Percentiles rank a stretch among this genome's conserved stretches.
Conservation (phyloP, 2,888 invertebrate genomes). For the Mayetiola destructor region DNA sequence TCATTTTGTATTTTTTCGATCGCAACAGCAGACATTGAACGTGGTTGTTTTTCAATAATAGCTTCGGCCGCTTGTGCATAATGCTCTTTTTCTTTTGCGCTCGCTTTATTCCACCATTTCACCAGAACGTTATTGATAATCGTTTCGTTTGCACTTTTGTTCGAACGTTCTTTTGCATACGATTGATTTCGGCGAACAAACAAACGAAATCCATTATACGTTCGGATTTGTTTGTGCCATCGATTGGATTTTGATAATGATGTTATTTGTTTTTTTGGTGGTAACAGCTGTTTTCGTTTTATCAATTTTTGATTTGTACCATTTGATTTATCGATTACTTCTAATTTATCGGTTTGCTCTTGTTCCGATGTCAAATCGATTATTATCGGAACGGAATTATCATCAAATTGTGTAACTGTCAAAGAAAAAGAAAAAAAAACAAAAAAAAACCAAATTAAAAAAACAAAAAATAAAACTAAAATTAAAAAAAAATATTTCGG, state of each 20-base stretch:
- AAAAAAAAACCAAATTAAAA: too few species aligned
- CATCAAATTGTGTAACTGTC: not conserved
- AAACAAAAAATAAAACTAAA: too few species aligned
- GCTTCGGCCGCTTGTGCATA: not conserved
- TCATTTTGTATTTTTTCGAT: too few species aligned
- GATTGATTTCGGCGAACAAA: not conserved
- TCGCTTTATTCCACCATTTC: not conserved
- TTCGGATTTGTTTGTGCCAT: not conserved
- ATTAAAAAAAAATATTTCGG: not conserved
- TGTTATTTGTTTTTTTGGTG: not conserved
- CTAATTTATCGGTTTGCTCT: not conserved
- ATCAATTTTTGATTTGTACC: not conserved
- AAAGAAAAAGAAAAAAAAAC: too few species aligned
- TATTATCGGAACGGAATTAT: not conserved
- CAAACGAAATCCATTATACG: not conserved
- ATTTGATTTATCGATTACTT: not conserved
- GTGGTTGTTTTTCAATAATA: too few species aligned
- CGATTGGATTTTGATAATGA: not conserved
- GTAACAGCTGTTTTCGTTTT: not conserved
- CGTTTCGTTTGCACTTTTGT: not conserved
- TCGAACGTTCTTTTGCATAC: not conserved
- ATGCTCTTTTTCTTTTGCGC: not conserved
- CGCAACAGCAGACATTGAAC: too few species aligned
- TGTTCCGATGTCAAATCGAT: too few species aligned
- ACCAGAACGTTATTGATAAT: not conserved